Conservation (phyloP, 2,797 vertebrate species). For the Lateolabrax maculatus region DNA sequence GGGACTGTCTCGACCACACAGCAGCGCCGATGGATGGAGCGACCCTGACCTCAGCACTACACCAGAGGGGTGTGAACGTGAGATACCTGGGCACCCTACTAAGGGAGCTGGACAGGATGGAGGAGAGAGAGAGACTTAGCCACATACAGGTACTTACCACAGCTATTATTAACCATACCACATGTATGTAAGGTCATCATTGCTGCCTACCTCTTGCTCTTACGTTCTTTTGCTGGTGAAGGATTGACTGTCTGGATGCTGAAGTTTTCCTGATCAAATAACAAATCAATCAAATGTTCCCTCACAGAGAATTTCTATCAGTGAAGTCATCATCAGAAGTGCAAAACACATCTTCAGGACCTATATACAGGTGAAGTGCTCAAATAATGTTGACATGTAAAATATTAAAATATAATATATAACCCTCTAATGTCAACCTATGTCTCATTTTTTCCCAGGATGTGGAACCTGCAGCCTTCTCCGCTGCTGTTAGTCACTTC, state of each 20-base stretch:
- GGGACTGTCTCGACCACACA: constrained; percentile 90
- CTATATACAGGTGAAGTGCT: constrained; percentile 90
- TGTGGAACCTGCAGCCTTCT: constrained; percentile 93
- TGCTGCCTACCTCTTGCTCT: not conserved
- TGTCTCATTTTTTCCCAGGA: constrained; percentile 80
- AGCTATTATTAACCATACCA: not conserved
- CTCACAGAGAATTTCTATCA: constrained; percentile 91
- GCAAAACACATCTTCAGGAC: constrained; percentile 96
- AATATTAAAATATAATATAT: not conserved
- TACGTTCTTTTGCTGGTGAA: not conserved
- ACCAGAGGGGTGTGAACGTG: constrained; percentile 93
- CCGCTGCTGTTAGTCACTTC: constrained; percentile 96
- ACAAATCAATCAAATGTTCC: constrained; percentile 50
- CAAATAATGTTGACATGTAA: not conserved
- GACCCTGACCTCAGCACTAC: constrained; percentile 91
- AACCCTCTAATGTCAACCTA: not conserved
- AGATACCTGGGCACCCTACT: constrained; percentile 93
- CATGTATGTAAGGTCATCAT: not conserved
- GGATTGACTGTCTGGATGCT: not conserved
- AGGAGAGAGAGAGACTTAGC: constrained; percentile 86
- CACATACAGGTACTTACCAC: constrained; percentile 88
- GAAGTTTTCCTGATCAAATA: not conserved
- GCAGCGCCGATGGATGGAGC: constrained; percentile 92
- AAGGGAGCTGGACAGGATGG: constrained; percentile 84
- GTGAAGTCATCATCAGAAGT: constrained; percentile 93